Conservation (phyloP, 2,113 vertebrate species). For the Mustelus asterias region DNA sequence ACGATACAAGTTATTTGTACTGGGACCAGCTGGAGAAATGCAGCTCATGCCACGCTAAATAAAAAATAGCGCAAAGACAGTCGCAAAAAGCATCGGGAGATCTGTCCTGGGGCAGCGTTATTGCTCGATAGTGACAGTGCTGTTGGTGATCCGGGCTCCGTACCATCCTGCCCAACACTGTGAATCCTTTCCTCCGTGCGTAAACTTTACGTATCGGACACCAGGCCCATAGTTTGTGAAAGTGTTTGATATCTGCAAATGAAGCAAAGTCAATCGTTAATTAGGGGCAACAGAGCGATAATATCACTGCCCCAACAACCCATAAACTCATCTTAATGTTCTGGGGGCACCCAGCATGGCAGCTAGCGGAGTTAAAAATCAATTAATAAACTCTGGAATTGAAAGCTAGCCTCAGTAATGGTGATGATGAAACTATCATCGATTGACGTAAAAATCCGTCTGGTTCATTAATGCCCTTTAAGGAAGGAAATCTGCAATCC, state of each 20-base stretch:
- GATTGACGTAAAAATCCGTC: too few species aligned
- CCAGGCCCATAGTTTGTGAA: constrained; percentile 76
- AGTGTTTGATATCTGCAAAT: constrained; percentile 67
- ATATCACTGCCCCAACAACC: too few species aligned
- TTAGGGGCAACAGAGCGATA: background rate
- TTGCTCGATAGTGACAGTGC: constrained; percentile 65
- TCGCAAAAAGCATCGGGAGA: background rate
- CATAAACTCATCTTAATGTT: too few species aligned
- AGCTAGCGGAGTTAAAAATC: too few species aligned
- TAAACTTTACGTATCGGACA: constrained; percentile 71
- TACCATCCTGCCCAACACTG: constrained; percentile 88
- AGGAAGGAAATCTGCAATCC: too few species aligned
- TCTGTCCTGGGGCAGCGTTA: background rate
- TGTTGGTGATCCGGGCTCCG: constrained; percentile 78
- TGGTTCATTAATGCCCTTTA: too few species aligned
- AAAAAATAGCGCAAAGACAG: background rate
- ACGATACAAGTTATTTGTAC: background rate
- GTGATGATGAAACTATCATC: too few species aligned
- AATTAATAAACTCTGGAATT: too few species aligned
- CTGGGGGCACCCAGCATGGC: too few species aligned
- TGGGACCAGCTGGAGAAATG: background rate
- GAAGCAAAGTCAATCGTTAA: constrained; percentile 39
- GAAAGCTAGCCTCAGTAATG: too few species aligned
- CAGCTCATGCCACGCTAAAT: background rate
- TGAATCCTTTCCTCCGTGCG: constrained; percentile 75